These are phyloP conservation scores for Sepiola atlantica DNA, from an alignment of 2,888 invertebrate species.

Conservation along the genomic window DNA sequence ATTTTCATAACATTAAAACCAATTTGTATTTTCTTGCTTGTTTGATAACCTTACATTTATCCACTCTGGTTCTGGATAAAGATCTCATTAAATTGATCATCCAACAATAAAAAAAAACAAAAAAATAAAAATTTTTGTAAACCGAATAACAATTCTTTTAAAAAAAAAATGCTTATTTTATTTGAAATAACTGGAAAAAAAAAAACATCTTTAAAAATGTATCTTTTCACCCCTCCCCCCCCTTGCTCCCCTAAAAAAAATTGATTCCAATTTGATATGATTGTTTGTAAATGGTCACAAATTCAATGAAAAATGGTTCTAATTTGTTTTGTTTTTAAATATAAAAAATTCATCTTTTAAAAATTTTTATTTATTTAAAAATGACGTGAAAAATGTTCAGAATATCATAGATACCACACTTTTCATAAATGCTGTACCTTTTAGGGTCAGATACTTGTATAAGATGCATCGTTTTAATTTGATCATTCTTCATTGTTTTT, in stretches of 20 bases:
- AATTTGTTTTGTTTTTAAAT: background rate
- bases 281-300: background rate
- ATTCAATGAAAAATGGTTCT: conserved; percentile 11
- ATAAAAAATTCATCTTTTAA: background rate
- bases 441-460: background rate
- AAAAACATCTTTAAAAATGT: background rate
- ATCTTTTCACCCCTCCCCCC: background rate
- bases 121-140: background rate
- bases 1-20: background rate
- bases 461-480: background rate
- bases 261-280: conserved; percentile 3
- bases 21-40: background rate
- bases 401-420: conserved; percentile 32
- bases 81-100: background rate
- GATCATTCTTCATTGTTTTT: background rate
- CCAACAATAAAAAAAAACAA: background rate
- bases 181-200: background rate
- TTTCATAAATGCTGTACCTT: background rate
- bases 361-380: background rate
- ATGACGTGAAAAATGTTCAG: background rate
- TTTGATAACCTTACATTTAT: background rate
- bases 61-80: background rate
- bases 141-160: background rate
- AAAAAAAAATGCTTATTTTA: background rate
- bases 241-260: background rate